Percentiles rank a stretch among this genome's conserved stretches.
Conservation (phyloP, 1,140 invertebrate genomes). For the Heliconius hermathena region DNA sequence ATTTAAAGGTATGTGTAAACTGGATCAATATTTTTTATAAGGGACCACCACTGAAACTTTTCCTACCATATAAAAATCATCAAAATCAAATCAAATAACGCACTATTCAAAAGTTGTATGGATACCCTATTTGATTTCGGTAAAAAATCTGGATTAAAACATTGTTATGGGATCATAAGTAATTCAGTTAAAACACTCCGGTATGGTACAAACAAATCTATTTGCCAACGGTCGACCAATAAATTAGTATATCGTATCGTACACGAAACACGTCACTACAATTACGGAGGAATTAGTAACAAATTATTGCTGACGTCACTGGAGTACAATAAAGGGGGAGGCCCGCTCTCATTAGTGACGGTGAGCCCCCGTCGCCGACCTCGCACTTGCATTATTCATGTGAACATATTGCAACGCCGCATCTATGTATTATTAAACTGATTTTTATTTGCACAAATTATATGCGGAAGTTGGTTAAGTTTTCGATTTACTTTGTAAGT, state of each 20-base stretch:
- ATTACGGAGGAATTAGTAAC: constrained; percentile 72
- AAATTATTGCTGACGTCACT: constrained; percentile 67
- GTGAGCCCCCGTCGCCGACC: constrained; percentile 52
- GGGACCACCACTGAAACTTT: no score
- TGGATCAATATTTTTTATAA: no score
- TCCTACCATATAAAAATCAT: no score
- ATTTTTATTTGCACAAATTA: constrained; percentile 40
- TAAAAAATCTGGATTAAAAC: no score
- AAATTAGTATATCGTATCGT: no score
- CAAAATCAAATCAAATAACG: no score
- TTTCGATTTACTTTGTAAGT: not conserved
- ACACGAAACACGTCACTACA: constrained; percentile 47
- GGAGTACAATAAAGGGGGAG: constrained; percentile 58
- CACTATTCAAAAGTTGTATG: no score
- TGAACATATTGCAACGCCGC: constrained; percentile 68
- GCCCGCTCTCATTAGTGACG: constrained; percentile 70
- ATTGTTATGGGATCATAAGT: not conserved
- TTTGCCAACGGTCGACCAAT: no score
- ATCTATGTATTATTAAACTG: constrained; percentile 57
- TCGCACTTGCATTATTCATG: constrained; percentile 75
- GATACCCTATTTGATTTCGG: no score
- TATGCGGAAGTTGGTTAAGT: not conserved
- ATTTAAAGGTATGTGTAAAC: no score
- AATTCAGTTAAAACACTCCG: not conserved
- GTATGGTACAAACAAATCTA: no score